phyloP scores from a whole-genome alignment of 2,797 vertebrate genomes.

The Alca torda region DNA sequence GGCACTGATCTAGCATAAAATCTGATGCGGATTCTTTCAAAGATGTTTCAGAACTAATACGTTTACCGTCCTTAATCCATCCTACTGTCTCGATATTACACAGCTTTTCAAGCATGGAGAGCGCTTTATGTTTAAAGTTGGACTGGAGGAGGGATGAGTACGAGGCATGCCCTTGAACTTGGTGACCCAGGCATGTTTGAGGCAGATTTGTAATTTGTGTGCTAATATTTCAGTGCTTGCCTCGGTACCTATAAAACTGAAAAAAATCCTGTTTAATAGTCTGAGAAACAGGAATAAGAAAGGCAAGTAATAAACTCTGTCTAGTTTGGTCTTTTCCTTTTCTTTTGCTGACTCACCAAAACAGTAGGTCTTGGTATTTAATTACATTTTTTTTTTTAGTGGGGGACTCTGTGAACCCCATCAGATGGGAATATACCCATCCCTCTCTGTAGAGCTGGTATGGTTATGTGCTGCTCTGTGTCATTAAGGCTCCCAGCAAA shows the following conservation, averaged over 20 bases:
- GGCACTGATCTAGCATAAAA: not conserved
- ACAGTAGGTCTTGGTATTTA: not conserved
- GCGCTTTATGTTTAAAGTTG: not conserved
- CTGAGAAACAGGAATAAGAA: constrained; percentile 6
- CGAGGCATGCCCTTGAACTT: not conserved
- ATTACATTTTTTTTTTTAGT: not conserved
- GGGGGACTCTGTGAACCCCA: not conserved
- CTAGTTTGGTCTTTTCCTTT: not conserved
- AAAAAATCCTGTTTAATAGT: not conserved
- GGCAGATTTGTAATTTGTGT: not conserved
- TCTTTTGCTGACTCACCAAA: constrained; percentile 37
- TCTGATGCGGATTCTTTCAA: not conserved
- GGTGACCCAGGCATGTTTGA: not conserved
- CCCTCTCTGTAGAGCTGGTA: not conserved
- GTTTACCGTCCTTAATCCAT: not conserved
- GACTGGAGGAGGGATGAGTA: not conserved
- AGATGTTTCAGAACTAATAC: not conserved
- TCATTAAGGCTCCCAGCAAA: not conserved
- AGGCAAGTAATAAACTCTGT: not conserved
- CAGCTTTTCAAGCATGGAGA: not conserved
- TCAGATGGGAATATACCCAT: not conserved
- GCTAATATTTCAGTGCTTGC: not conserved
- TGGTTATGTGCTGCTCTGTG: not conserved
- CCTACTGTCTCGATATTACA: not conserved
- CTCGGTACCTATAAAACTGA: not conserved